Base-by-base conservation (phyloP, 1,140 invertebrate species). In the Drosophila serrata region DNA sequence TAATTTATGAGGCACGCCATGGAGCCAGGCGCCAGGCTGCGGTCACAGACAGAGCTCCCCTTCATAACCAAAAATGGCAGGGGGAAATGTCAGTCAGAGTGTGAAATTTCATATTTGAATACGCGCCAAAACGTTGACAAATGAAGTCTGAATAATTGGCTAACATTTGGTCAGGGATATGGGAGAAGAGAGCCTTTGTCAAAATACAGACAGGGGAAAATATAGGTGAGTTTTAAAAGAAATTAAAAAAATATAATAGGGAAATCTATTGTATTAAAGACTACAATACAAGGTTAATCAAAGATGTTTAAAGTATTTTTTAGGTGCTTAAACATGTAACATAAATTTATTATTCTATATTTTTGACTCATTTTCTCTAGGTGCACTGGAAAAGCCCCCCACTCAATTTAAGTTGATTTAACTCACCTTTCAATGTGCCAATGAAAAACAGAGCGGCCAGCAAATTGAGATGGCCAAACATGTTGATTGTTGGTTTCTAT, bases 101-200 rank as follows among this genome's bases (percentile, higher is more conserved):
- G 84, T 87, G 84, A 87, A 87, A 88, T 87, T 87, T 88, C 84
- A 87, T 88, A 88, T 80, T 72, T 82, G 80, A 84, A 88, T 77
- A 69, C 55, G 46, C 49, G 63, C 73, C 62, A 31, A 67, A 56
- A 75, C 74, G 62, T 61, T 82, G 82, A 82, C 82, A 86, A 86
- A 86, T 82, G 79, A 75, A 79, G 82, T 67, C 84, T 74, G 79
- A 79, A 79, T 88, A 86, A 87, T 87, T 86, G 82, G 78, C 43
- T 65, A 81, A 31, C 60, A 79, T 72, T 72, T 46, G 69, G 65
- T 72, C 67, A 59, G 29, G 64, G 64, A 39, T 35, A 39, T 29
- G 31, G n/a, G n/a, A n/a, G n/a, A n/a, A n/a, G 42, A 70, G 65
- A 70, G 64, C 17, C 29, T 49, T 58, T 58, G 29, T 29, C 33